Evolutionary conservation across 2,797 vertebrate genomes (phyloP).

Genomic region (Gila robusta): DNA sequence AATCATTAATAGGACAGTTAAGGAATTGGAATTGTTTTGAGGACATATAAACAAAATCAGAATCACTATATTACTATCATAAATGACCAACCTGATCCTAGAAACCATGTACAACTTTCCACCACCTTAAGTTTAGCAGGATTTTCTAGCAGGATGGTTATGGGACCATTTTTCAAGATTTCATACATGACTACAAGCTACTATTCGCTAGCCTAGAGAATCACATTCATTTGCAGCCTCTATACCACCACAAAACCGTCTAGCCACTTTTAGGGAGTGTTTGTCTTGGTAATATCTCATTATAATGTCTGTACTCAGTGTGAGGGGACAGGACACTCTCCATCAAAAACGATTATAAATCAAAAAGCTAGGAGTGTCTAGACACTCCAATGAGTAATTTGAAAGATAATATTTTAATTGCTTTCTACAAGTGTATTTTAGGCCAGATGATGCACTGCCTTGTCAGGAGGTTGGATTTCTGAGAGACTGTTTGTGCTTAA

Average conservation of each 20-base stretch:
- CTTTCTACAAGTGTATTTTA: conserved; percentile 45
- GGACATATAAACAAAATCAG: not conserved
- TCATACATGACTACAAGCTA: not conserved
- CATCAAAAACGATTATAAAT: conserved; percentile 58
- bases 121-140: not conserved
- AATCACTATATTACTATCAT: not conserved
- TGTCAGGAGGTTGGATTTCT: conserved; percentile 49
- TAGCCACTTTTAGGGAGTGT: not conserved
- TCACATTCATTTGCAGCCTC: not conserved
- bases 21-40: not conserved
- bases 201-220: not conserved
- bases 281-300: conserved; percentile 27
- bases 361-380: conserved; percentile 37
- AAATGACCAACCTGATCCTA: not conserved
- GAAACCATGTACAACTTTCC: not conserved
- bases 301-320: conserved; percentile 35
- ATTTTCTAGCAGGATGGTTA: not conserved
- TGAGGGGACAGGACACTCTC: conserved; percentile 38
- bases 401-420: conserved; percentile 58
- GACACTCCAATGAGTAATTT: conserved; percentile 37
- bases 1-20: not conserved
- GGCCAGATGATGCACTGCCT: conserved; percentile 37
- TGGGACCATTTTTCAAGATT: not conserved
- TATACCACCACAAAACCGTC: not conserved
- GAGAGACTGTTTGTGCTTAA: conserved; percentile 22